These are phyloP conservation scores for Agrilus biguttatus DNA, from an alignment of 2,888 invertebrate genomes.

Conservation along the genomic window DNA sequence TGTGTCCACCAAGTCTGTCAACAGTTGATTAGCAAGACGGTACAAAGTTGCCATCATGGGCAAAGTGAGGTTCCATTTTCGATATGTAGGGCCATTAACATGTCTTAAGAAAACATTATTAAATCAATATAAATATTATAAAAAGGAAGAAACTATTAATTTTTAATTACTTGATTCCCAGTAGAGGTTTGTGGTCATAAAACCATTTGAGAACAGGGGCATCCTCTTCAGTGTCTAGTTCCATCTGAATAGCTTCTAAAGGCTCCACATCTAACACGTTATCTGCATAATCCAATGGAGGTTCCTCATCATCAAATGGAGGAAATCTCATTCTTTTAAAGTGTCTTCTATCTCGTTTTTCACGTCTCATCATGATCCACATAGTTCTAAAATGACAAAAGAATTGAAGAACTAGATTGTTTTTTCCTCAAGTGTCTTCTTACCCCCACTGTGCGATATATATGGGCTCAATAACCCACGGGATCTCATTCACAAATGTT, in stretches of 20 bases:
- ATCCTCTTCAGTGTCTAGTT: slow-evolving; percentile 91
- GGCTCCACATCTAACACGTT: slow-evolving; percentile 99
- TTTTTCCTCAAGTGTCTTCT: slow-evolving; percentile 14
- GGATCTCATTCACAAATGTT: slow-evolving; percentile 99
- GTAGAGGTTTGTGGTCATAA: slow-evolving; percentile 93
- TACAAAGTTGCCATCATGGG: slow-evolving; percentile 98
- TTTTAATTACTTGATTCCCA: slow-evolving; percentile 63
- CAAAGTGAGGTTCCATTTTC: slow-evolving; percentile 88
- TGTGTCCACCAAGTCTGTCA: slow-evolving; percentile 95
- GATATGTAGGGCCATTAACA: slow-evolving; percentile 94
- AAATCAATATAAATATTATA: background rate
- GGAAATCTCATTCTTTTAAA: slow-evolving; percentile 99
- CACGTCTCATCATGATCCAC: slow-evolving; percentile 99
- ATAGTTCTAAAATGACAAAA: slow-evolving; percentile 55
- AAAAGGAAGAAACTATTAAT: background rate
- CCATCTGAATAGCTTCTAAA: slow-evolving; percentile 96
- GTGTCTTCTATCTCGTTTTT: slow-evolving; percentile 95
- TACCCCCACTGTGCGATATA: slow-evolving; percentile 99
- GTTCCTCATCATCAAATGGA: slow-evolving; percentile 99
- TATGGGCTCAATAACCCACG: slow-evolving; percentile 98
- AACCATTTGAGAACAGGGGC: slow-evolving; percentile 89
- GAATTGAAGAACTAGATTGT: background rate
- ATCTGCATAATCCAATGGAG: slow-evolving; percentile 97
- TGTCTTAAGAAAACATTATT: slow-evolving; percentile 34
- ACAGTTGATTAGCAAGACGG: slow-evolving; percentile 89